Conservation (phyloP, 2,888 invertebrate genomes). For the Galerucella nymphaeae region DNA sequence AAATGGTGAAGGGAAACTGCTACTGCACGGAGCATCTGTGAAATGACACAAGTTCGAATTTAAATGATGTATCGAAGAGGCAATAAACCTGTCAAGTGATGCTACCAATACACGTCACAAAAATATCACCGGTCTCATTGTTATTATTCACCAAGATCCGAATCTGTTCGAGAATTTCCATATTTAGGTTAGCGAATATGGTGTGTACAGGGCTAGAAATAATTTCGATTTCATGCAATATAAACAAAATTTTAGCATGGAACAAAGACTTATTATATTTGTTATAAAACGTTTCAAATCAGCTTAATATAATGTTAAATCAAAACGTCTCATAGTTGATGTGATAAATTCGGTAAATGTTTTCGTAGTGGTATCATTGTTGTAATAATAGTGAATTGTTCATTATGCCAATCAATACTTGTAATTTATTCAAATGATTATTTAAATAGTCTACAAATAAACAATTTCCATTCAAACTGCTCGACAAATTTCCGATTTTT, state of each 20-base stretch:
- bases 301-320: constrained; percentile 2
- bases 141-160: constrained; percentile 57
- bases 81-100: constrained; percentile 62
- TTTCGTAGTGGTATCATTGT: constrained; percentile 34
- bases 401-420: constrained; percentile 42
- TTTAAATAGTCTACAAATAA: constrained; percentile 44
- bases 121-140: constrained; percentile 59
- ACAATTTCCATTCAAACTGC: constrained; percentile 38
- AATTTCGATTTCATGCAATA: too few species aligned
- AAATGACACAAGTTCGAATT: constrained; percentile 62
- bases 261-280: too few species aligned
- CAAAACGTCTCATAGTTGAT: constrained; percentile 21
- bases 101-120: constrained; percentile 58
- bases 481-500: neutral
- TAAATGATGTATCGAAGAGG: constrained; percentile 61
- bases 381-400: constrained; percentile 40
- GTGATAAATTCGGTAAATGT: constrained; percentile 39
- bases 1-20: constrained; percentile 48
- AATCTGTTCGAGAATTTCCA: constrained; percentile 32
- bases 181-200: constrained; percentile 22
- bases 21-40: constrained; percentile 53
- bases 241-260: too few species aligned
- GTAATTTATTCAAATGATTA: constrained; percentile 47
- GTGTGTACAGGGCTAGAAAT: neutral
- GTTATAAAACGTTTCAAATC: too few species aligned